These are phyloP conservation scores for Hirtodrosophila confusa DNA, from an alignment of 2,888 invertebrate genomes.

Conservation along the genomic window DNA sequence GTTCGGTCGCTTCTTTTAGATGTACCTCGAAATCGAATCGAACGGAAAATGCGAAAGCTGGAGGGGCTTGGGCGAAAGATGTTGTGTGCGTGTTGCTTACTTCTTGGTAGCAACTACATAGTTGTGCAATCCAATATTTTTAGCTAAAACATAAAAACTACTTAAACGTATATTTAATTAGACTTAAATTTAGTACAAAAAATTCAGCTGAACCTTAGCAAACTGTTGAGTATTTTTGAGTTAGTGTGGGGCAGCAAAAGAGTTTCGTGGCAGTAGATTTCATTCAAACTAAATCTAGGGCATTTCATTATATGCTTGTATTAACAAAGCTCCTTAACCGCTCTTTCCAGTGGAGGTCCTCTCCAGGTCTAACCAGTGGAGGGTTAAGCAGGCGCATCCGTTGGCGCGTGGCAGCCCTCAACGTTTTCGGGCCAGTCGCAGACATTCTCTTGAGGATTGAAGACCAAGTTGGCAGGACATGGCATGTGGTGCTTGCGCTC, in stretches of 20 bases:
- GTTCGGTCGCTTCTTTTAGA: slow-evolving; percentile 41
- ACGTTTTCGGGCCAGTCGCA: slow-evolving; percentile 99
- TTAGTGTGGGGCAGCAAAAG: slow-evolving; percentile 44
- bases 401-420: slow-evolving; percentile 91
- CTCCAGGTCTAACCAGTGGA: background rate
- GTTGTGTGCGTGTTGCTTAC: slow-evolving; percentile 17
- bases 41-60: slow-evolving; percentile 47
- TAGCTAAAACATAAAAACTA: slow-evolving; percentile 74
- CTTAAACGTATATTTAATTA: slow-evolving; percentile 70
- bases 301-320: slow-evolving; percentile 45
- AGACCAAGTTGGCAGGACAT: slow-evolving; percentile 95
- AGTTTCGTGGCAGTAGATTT: slow-evolving; percentile 60
- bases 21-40: slow-evolving; percentile 28
- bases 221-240: slow-evolving; percentile 64
- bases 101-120: slow-evolving; percentile 28
- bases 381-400: slow-evolving; percentile 86
- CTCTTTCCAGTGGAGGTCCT: no score
- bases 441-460: slow-evolving; percentile 96
- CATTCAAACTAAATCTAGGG: slow-evolving; percentile 58
- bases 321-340: slow-evolving; percentile 45
- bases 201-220: slow-evolving; percentile 67
- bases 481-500: slow-evolving; percentile 98
- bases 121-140: slow-evolving; percentile 52
- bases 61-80: slow-evolving; percentile 19
- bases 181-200: slow-evolving; percentile 68